Evolutionary conservation across 1,140 invertebrate genomes (phyloP).

Genomic region (Odontomachus brunneus): DNA sequence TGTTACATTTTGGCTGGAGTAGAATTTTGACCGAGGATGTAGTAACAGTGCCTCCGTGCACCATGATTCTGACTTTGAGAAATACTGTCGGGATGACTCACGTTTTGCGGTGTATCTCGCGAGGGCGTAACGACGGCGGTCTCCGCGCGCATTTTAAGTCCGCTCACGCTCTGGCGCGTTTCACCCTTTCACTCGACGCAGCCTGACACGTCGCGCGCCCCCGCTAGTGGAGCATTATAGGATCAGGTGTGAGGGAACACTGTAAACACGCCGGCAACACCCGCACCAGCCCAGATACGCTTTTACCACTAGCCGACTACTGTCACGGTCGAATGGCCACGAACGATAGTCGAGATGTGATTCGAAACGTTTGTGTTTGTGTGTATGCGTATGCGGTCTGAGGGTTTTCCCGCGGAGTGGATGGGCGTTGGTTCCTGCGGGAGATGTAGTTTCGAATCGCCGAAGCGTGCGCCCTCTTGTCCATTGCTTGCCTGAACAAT

Average conservation of each 20-base stretch:
- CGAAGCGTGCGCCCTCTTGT: slow-evolving; percentile 28
- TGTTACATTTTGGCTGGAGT: slow-evolving; percentile 27
- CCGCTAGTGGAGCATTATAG: slow-evolving; percentile 32
- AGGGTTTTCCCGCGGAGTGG: slow-evolving; percentile 19
- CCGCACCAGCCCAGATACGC: slow-evolving; percentile 43
- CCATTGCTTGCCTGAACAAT: slow-evolving; percentile 5
- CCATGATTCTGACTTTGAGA: slow-evolving; percentile 36
- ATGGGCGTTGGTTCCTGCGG: slow-evolving; percentile 38
- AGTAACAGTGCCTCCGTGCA: too few species aligned
- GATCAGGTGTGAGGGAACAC: slow-evolving; percentile 63
- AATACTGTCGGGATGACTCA: slow-evolving; percentile 46
- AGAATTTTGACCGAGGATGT: slow-evolving; percentile 7
- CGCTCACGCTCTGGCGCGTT: slow-evolving; percentile 42
- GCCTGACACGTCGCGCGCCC: slow-evolving; percentile 49
- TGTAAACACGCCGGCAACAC: slow-evolving; percentile 64
- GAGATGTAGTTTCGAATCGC: slow-evolving; percentile 29
- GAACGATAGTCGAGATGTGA: slow-evolving; percentile 48
- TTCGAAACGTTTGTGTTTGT: slow-evolving; percentile 68
- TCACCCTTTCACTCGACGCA: slow-evolving; percentile 56
- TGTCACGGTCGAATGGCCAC: slow-evolving; percentile 37
- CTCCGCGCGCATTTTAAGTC: slow-evolving; percentile 62
- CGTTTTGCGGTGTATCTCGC: slow-evolving; percentile 29
- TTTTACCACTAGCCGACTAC: slow-evolving; percentile 42
- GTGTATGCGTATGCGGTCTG: slow-evolving; percentile 41
- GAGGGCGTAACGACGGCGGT: background rate